A percentile compares a stretch with the other conserved stretches of the same genome.
Conservation (phyloP, 1,140 invertebrate genomes). For the Saccostrea glomerata region DNA sequence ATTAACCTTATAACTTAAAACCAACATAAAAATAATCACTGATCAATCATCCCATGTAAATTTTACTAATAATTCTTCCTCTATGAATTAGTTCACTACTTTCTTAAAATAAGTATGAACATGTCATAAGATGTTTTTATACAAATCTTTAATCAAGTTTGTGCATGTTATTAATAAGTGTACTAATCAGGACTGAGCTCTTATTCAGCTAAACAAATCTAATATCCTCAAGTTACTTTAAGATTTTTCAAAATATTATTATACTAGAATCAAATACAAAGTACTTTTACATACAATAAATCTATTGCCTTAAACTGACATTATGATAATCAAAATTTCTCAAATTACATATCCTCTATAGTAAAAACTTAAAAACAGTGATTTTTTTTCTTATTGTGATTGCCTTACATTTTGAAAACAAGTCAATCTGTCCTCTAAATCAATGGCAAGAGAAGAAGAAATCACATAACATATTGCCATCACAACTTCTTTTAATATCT, state of each 20-base stretch:
- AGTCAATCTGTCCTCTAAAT: background rate
- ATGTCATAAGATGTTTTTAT: background rate
- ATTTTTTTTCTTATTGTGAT: too few relatives aligned
- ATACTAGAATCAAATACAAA: too few relatives aligned
- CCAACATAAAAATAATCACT: background rate
- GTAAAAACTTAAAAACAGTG: too few relatives aligned
- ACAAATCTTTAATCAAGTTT: background rate
- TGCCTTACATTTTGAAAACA: background rate
- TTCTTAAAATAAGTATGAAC: background rate
- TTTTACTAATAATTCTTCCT: background rate
- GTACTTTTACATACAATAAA: too few relatives aligned
- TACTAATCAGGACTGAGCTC: too few relatives aligned
- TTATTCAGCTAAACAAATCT: too few relatives aligned
- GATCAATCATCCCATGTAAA: background rate
- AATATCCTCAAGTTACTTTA: too few relatives aligned
- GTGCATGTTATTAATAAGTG: background rate
- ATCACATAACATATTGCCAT: conserved; percentile 1
- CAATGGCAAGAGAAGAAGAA: background rate
- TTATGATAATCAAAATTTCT: too few relatives aligned
- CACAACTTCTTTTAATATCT: background rate
- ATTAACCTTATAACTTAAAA: background rate
- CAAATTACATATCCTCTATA: too few relatives aligned
- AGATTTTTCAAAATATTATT: too few relatives aligned
- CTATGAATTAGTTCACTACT: background rate
- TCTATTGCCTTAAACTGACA: too few relatives aligned